Base-by-base conservation (phyloP, 2,888 invertebrate species). In the Eilema griseolum region DNA sequence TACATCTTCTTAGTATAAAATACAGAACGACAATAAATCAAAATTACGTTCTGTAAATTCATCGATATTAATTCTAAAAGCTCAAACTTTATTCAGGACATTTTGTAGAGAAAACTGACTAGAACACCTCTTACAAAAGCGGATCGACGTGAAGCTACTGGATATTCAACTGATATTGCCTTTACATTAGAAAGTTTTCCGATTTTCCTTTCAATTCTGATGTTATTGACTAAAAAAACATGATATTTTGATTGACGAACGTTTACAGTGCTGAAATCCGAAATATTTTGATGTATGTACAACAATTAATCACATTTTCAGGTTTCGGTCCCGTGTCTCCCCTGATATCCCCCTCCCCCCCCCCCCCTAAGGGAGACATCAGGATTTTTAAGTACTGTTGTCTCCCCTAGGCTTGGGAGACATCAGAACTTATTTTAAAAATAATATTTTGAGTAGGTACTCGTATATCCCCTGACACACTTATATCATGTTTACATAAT, bases 21-120 rank as follows among this genome's bases (percentile, higher is more conserved):
- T 28, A 14, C 12, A 16, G 28, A 63, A 64, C 28, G n/a, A 16
- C 56, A 66, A 33, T 33, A 3, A 66, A 78, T 0, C 4, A 76
- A 73, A 73, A 62, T 73, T 65, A n/a, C 28, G 66, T 70, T 70
- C 67, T 72, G 85, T 89, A 88, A 89, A 89, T 90, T 91, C 90
- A 86, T 89, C 85, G 79, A 87, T 82, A 84, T 92, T 92, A 84
- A 92, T 83, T 86, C 93, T 93, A 93, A 83, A 94, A 95, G 94
- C 94, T 94, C 93, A 92, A 91, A 88, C 88, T 84, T 89, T 89
- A 86, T 72, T 80, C 83, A 86, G 83, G 89, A 91, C 86, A 90
- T 84, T 82, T 85, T 82, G 79, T 84, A 78, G 85, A 86, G 72
- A 78, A 70, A 73, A 73, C 84, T 83, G 88, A 90, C 89, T 90